Evolutionary conservation across 2,797 vertebrate genomes (phyloP).

Genomic region (Dipus sagitta): DNA sequence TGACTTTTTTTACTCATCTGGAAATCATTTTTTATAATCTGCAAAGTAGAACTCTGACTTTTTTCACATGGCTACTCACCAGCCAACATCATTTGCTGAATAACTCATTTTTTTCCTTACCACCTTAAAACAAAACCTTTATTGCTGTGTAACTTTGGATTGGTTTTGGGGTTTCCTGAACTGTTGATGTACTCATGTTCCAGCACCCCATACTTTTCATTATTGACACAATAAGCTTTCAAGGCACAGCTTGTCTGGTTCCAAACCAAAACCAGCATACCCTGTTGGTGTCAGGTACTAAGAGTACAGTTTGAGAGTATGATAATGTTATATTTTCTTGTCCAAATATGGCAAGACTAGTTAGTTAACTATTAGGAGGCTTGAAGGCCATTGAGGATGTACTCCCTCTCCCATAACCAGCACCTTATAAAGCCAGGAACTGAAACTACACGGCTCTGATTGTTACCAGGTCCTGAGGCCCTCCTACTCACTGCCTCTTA

Average conservation of each 20-base stretch:
- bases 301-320: neutral
- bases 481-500: too few species aligned
- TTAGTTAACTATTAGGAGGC: too few species aligned
- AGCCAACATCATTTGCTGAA: slow-evolving; percentile 36
- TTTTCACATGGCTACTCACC: slow-evolving; percentile 2
- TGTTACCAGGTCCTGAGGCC: too few species aligned
- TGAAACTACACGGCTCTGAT: too few species aligned
- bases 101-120: neutral
- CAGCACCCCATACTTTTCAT: neutral
- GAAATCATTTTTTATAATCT: slow-evolving; percentile 68
- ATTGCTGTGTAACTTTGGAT: slow-evolving; percentile 25
- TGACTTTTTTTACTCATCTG: slow-evolving; percentile 62
- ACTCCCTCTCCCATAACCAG: too few species aligned
- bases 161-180: slow-evolving; percentile 26
- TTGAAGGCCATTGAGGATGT: too few species aligned
- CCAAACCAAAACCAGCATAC: neutral
- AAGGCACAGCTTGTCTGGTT: neutral
- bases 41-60: slow-evolving; percentile 36
- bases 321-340: neutral
- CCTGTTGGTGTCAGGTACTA: neutral
- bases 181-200: neutral
- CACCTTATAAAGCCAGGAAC: too few species aligned
- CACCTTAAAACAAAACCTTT: slow-evolving; percentile 45
- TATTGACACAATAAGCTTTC: slow-evolving; percentile 23
- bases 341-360: too few species aligned